These are phyloP conservation scores for Phyllostomus discolor DNA, from an alignment of 2,113 vertebrate genomes.

Conservation along the genomic window DNA sequence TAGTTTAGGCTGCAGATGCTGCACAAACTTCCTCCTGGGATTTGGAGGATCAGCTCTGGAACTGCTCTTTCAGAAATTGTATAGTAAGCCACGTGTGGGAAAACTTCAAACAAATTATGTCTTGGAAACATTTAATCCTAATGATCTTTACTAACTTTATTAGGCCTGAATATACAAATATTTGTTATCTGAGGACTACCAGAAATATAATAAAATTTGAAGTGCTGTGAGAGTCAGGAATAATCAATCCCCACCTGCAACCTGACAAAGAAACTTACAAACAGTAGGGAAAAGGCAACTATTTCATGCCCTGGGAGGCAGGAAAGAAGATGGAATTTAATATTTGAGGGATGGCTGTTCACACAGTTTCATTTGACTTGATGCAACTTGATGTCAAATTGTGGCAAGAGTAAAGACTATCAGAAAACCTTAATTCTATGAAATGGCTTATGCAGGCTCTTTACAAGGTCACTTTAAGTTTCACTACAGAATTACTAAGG, in stretches of 20 bases:
- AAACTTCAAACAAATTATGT: constrained; percentile 57
- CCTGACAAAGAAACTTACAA: constrained; percentile 61
- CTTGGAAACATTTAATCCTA: constrained; percentile 49
- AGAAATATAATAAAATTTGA: background rate
- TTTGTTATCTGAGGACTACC: constrained; percentile 17
- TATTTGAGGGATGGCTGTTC: constrained; percentile 73
- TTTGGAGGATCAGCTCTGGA: constrained; percentile 56
- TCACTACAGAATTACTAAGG: constrained; percentile 57
- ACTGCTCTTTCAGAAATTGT: constrained; percentile 63
- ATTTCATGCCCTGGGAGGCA: constrained; percentile 67
- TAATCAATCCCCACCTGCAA: constrained; percentile 52
- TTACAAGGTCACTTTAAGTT: constrained; percentile 81
- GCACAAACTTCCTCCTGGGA: constrained; percentile 62
- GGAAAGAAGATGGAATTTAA: constrained; percentile 67
- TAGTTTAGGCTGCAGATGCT: constrained; percentile 73
- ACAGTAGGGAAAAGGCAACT: constrained; percentile 55
- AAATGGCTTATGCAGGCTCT: constrained; percentile 68
- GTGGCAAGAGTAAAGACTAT: constrained; percentile 58
- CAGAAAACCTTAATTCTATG: constrained; percentile 62
- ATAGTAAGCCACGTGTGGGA: constrained; percentile 38
- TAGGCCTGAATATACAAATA: constrained; percentile 32
- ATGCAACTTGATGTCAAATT: constrained; percentile 69
- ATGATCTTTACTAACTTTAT: constrained; percentile 40
- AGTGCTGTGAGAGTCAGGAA: constrained; percentile 30
- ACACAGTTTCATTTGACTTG: constrained; percentile 71